These are phyloP conservation scores for Uromys caudimaculatus DNA, from an alignment of 2,797 vertebrate genomes.

Conservation along the genomic window DNA sequence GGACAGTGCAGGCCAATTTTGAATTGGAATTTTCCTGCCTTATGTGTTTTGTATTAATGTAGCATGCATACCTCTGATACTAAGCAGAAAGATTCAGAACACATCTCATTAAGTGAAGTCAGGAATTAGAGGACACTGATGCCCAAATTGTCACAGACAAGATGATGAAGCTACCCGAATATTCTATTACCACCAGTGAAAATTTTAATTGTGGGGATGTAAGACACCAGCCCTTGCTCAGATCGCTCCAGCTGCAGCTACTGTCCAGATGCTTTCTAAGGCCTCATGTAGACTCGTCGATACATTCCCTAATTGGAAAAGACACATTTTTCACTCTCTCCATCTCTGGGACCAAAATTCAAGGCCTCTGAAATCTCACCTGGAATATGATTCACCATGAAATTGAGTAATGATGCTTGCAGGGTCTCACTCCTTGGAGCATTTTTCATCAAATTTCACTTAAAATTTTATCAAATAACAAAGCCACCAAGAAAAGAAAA, in stretches of 20 bases:
- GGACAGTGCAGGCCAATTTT: neutral
- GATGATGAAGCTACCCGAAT: constrained; percentile 37
- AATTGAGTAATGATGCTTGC: constrained; percentile 25
- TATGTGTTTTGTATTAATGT: constrained; percentile 8
- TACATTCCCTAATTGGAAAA: constrained; percentile 20
- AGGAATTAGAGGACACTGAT: neutral
- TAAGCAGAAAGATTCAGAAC: constrained; percentile 48
- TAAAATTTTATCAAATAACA: constrained; percentile 51
- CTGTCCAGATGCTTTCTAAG: constrained; percentile 27
- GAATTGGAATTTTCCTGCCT: constrained; percentile 8
- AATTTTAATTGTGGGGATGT: constrained; percentile 3
- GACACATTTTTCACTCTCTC: neutral
- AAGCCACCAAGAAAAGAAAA: neutral
- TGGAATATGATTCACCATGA: constrained; percentile 44
- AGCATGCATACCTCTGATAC: neutral
- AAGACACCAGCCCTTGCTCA: neutral
- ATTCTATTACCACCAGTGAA: neutral
- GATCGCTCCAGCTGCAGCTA: neutral
- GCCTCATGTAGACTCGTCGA: neutral
- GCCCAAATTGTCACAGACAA: constrained; percentile 46
- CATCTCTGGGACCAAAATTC: constrained; percentile 26
- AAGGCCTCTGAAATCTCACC: constrained; percentile 56
- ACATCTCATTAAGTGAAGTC: constrained; percentile 37
- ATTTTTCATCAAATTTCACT: constrained; percentile 50
- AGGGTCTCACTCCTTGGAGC: constrained; percentile 6